Conservation (phyloP, 2,888 invertebrate species). For the Notodonta dromedarius region DNA sequence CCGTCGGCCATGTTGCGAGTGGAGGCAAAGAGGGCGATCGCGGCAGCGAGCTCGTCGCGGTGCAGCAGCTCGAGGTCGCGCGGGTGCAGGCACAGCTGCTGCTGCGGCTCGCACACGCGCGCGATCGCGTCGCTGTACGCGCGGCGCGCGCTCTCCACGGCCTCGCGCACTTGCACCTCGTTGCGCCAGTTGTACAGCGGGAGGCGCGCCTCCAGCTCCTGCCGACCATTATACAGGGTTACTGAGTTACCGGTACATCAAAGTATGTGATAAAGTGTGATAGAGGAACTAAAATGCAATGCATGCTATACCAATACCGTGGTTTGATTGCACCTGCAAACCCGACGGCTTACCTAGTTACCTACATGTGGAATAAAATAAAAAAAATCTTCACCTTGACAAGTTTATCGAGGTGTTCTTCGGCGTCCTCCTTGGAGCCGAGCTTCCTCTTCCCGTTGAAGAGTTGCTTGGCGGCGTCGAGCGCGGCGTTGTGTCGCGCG, state of each 20-base stretch:
- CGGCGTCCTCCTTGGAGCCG: constrained; percentile 91
- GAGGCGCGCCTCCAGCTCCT: background rate
- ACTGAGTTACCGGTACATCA: too few relatives aligned
- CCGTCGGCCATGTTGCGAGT: background rate
- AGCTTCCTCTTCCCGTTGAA: constrained; percentile 95
- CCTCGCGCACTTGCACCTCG: background rate
- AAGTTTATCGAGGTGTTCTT: constrained; percentile 9
- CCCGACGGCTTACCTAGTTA: too few relatives aligned
- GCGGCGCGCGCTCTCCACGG: constrained; percentile 1
- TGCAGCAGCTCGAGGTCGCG: constrained; percentile 18
- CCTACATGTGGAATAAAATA: too few relatives aligned
- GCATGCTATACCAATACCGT: too few relatives aligned
- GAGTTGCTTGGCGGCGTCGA: constrained; percentile 46
- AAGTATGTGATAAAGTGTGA: too few relatives aligned
- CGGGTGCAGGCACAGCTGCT: constrained; percentile 33
- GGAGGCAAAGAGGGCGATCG: constrained; percentile 18
- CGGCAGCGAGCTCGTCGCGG: constrained; percentile 6
- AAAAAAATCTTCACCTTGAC: background rate
- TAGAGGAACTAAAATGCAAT: too few relatives aligned
- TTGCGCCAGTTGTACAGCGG: constrained; percentile 2
- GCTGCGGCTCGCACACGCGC: constrained; percentile 20
- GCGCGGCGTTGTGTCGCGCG: constrained; percentile 88
- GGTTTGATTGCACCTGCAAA: too few relatives aligned
- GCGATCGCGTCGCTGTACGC: constrained; percentile 2
- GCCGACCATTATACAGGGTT: background rate